Percentiles rank a stretch among this genome's conserved stretches.
phyloP scores from a whole-genome alignment of 2,888 invertebrate species.

The Masnerella sp. region DNA sequence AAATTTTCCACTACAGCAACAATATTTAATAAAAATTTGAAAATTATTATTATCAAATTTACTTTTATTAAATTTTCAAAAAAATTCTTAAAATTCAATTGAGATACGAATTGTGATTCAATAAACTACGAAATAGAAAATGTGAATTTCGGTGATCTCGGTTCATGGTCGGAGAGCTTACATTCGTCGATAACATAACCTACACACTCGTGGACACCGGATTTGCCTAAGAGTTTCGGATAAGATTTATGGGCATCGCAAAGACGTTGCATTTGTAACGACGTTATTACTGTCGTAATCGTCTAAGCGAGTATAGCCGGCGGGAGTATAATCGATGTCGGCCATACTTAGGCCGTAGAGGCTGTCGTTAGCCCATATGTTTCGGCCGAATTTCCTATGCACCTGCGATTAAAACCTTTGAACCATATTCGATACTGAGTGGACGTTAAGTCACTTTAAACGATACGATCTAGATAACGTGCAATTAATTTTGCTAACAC shows the following conservation, averaged over 20 bases:
- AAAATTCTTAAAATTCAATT: too few relatives aligned
- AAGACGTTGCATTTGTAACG: slow-evolving; percentile 43
- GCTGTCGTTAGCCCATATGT: slow-evolving; percentile 40
- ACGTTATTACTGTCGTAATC: slow-evolving; percentile 49
- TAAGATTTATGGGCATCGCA: slow-evolving; percentile 53
- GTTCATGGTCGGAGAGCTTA: slow-evolving; percentile 13
- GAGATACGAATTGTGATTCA: too few relatives aligned
- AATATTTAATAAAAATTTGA: too few relatives aligned
- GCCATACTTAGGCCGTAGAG: slow-evolving; percentile 23
- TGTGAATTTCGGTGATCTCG: too few relatives aligned
- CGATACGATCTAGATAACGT: too few relatives aligned
- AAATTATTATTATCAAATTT: too few relatives aligned
- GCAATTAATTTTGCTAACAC: too few relatives aligned
- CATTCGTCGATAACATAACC: slow-evolving; percentile 37
- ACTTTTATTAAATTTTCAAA: too few relatives aligned
- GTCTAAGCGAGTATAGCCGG: slow-evolving; percentile 28
- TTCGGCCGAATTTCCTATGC: slow-evolving; percentile 24
- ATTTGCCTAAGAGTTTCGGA: slow-evolving; percentile 45
- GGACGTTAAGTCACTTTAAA: slow-evolving; percentile 28
- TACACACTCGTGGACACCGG: slow-evolving; percentile 8
- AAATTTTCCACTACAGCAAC: too few relatives aligned
- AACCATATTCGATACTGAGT: slow-evolving; percentile 16
- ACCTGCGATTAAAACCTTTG: slow-evolving; percentile 30
- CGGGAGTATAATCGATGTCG: slow-evolving; percentile 45
- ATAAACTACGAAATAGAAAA: too few relatives aligned